A percentile compares a stretch with the other conserved stretches of the same genome.
These are phyloP conservation scores for Trissolcus basalis DNA, from an alignment of 1,140 invertebrate genomes.

Conservation along the genomic window DNA sequence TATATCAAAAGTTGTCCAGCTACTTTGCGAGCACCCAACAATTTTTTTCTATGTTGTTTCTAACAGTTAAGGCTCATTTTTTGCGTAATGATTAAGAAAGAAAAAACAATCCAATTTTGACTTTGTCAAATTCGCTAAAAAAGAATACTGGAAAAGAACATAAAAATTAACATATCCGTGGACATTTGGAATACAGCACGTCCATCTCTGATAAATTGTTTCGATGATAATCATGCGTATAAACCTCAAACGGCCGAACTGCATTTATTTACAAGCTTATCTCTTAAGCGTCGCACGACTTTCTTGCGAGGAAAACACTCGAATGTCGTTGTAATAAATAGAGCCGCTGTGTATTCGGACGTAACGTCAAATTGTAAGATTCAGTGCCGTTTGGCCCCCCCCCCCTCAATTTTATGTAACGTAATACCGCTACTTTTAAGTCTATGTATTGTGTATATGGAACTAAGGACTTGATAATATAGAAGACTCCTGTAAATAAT, in stretches of 20 bases:
- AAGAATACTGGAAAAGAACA: background rate
- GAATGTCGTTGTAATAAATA: conserved; percentile 35
- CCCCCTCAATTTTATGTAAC: conserved; percentile 61
- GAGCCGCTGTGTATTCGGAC: conserved; percentile 49
- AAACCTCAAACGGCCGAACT: conserved; percentile 48
- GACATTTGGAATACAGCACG: conserved; percentile 20
- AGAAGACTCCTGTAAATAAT: conserved; percentile 75
- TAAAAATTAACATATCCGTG: conserved; percentile 37
- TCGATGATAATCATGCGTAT: conserved; percentile 8
- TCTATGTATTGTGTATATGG: conserved; percentile 75
- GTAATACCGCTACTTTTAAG: conserved; percentile 70
- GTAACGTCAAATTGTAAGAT: conserved; percentile 62
- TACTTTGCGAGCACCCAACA: conserved; percentile 7
- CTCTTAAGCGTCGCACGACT: conserved; percentile 44
- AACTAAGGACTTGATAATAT: conserved; percentile 74
- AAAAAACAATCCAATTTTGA: conserved; percentile 32
- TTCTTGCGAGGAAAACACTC: conserved; percentile 34
- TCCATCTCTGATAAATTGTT: conserved; percentile 38
- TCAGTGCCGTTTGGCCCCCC: conserved; percentile 64
- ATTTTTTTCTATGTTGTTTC: conserved; percentile 49
- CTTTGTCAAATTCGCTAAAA: conserved; percentile 49
- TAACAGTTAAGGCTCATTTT: conserved; percentile 40
- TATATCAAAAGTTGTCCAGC: conserved; percentile 20
- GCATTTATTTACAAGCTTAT: conserved; percentile 50
- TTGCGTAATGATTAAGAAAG: conserved; percentile 21